Conservation (phyloP, 2,888 invertebrate genomes). For the Endomychus coccineus region DNA sequence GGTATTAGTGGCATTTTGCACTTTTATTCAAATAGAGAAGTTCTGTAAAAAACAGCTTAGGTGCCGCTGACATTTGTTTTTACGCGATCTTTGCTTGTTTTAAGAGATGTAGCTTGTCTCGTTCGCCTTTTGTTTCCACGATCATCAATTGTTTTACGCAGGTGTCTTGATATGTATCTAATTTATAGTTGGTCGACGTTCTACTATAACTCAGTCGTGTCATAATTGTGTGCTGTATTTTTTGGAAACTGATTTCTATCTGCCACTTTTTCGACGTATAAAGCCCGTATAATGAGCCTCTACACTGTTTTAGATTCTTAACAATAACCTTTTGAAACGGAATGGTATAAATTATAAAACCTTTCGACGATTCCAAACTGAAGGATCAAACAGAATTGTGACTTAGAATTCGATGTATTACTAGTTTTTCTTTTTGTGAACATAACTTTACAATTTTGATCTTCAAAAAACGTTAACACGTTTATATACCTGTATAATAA, state of each 20-base stretch:
- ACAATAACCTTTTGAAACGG: too few species aligned
- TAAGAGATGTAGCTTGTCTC: constrained; percentile 26
- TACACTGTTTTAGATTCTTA: constrained; percentile 22
- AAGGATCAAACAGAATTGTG: too few species aligned
- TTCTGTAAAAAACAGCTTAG: constrained; percentile 27
- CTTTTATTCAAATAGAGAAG: constrained; percentile 33
- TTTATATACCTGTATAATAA: too few species aligned
- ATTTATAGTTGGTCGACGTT: constrained; percentile 35
- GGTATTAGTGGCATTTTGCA: constrained; percentile 37
- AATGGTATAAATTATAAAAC: too few species aligned
- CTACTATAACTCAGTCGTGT: constrained; percentile 35
- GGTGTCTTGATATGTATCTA: constrained; percentile 41
- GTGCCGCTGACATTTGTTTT: constrained; percentile 40
- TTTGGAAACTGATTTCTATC: constrained; percentile 34
- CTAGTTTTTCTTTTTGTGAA: too few species aligned
- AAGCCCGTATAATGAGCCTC: constrained; percentile 29
- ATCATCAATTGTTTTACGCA: constrained; percentile 40
- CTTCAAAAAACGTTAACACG: too few species aligned
- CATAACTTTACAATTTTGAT: too few species aligned
- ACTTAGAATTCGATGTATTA: too few species aligned
- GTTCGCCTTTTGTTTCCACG: constrained; percentile 30
- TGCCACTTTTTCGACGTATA: constrained; percentile 28
- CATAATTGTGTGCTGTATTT: constrained; percentile 37
- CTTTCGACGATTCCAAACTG: too few species aligned
- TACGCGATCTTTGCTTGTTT: constrained; percentile 35